Base-by-base conservation (phyloP, 2,797 vertebrate genomes). In the Glossophaga mutica region DNA sequence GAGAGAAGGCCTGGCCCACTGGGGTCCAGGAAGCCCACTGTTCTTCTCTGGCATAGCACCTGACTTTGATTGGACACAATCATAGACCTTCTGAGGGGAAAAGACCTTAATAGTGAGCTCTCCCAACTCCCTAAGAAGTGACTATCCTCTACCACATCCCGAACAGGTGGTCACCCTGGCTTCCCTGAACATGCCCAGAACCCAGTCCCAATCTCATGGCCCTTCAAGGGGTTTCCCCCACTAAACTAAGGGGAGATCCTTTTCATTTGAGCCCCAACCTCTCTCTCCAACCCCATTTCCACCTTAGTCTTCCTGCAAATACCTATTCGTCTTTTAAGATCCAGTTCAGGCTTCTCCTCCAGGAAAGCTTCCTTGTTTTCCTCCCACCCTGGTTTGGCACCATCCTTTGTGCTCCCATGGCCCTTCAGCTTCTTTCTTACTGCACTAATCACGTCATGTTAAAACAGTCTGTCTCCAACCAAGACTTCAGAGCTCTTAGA, bases 321-420 rank as follows among this genome's bases (percentile, higher is more conserved):
- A 84, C 34, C 21, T 44, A 16, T 32, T 88, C 79, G 94, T 91
- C 78, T 88, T 79, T 73, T 44, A 91, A 92, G 89, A 88, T 50
- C 34, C 16, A 42, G 73, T 88, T 78, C n/a, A 90, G 46, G 50
- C 62, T 94, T 94, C 74, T 90, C 84, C 42, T 94, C 68, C 46
- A 74, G 48, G 39, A 83, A 92, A 42, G 3, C 32, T 50, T 92
- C 83, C 71, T 85, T 74, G 29, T 62, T 91, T 85, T 21, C 67
- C 24, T 85, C 24, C 52, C 39, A 68, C 29, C 16, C 62, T 74
- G 42, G 65, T 8, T 57, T 79, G 34, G 37, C 44, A 48, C 2
- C 14, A 85, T 50, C 24, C 5, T 87, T 62, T 67, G 18, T 15
- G 62, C 22, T 83, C 57, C 34, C 55, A 82, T 18, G n/a, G 55